Base-by-base conservation (phyloP, 2,797 vertebrate species). In the Notolabrus celidotus region DNA sequence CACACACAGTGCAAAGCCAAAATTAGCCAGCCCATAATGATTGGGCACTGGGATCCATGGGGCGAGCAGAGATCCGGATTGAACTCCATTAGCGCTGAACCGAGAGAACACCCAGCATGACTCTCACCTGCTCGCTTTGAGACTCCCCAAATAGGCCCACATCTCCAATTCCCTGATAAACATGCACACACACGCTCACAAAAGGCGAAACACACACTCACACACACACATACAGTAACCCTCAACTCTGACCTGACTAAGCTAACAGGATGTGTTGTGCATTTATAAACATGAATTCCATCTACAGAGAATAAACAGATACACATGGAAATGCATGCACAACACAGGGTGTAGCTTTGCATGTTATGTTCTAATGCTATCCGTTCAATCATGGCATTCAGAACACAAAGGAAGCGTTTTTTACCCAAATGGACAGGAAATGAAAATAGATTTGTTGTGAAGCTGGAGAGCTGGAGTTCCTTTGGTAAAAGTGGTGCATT, bases 61-160 rank as follows among this genome's bases (percentile, higher is more conserved):
- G 72, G 46, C 16, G 51, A 78, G 69, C 56, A 75, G 50, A 67
- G 58, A 77, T 53, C 76, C 36, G 45, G 73, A 84, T 82, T 88
- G 71, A 86, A 85, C 77, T 88, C 85, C 83, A 89, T 93, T 92
- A 92, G 74, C 74, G 66, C 39, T 85, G 77, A 88, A 84, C 79
- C 61, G 53, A 86, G 83, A 86, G 83, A 84, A 84, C 77, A 85
- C 80, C 80, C 83, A 86, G 82, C 77, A 77, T 85, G 85, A 82
- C 77, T 84, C 80, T 83, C 83, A 88, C 83, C 86, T 87, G 70
- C 73, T 54, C 56, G 71, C 88, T 56, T 43, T 45, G 75, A 87
- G 79, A 79, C 79, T 77, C 59, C 79, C 51, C 76, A 73, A 82
- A 83, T 55, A 69, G 78, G 42, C 66, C 66, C 62, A 19, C 67